Conservation (phyloP, 2,113 vertebrate genomes). For the Ageneiosus marmoratus region DNA sequence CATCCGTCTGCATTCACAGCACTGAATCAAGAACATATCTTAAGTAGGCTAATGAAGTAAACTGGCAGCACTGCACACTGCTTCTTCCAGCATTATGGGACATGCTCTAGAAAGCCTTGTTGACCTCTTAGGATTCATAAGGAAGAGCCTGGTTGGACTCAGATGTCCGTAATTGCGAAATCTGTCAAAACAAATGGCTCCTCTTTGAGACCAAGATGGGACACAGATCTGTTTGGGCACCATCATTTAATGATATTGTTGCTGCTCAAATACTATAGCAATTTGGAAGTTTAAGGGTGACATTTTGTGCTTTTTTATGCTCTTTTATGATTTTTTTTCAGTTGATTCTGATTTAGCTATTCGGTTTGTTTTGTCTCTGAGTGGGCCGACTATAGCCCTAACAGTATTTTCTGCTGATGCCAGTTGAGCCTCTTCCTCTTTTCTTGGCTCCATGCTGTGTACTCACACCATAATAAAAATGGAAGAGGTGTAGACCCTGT, state of each 20-base stretch:
- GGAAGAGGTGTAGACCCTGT: conserved; percentile 44
- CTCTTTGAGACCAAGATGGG: conserved; percentile 30
- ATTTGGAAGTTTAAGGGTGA: not conserved
- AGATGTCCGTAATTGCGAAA: conserved; percentile 61
- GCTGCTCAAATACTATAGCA: not conserved
- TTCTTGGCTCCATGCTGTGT: conserved; percentile 14
- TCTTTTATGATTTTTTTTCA: not conserved
- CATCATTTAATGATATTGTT: conserved; percentile 12
- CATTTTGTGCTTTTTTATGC: not conserved
- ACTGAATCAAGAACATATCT: conserved; percentile 68
- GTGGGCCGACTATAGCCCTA: conserved; percentile 20
- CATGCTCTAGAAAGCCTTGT: conserved; percentile 63
- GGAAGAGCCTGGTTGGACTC: conserved; percentile 50
- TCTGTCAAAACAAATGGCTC: conserved; percentile 62
- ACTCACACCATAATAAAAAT: conserved; percentile 32
- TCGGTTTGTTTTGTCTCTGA: conserved; percentile 21
- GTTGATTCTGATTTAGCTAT: conserved; percentile 12
- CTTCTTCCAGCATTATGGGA: conserved; percentile 61
- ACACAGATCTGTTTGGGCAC: conserved; percentile 14
- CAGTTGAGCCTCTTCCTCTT: not conserved
- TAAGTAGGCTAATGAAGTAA: conserved; percentile 74
- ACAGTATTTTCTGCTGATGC: conserved; percentile 22
- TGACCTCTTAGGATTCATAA: conserved; percentile 72
- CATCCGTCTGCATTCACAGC: conserved; percentile 71
- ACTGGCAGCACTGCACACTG: conserved; percentile 56